phyloP scores from a whole-genome alignment of 2,888 invertebrate genomes.

The Yponomeuta cagnagella region DNA sequence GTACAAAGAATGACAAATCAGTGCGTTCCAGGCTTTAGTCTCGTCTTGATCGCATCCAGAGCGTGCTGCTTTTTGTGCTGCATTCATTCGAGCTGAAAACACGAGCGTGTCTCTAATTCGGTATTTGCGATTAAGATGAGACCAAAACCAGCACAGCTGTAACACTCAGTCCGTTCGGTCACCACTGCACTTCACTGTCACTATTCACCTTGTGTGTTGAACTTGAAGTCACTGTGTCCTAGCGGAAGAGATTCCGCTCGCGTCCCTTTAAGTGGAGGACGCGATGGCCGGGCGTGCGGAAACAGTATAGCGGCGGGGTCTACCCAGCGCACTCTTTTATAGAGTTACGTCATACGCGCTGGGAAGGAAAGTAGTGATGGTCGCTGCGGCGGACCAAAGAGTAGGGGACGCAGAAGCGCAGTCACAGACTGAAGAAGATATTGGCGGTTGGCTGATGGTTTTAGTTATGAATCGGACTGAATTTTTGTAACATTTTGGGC shows the following conservation, averaged over 20 bases:
- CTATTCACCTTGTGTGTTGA: conserved; percentile 51
- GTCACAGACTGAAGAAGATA: background rate
- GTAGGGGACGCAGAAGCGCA: conserved; percentile 44
- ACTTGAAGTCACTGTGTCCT: conserved; percentile 61
- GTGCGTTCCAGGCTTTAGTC: conserved; percentile 39
- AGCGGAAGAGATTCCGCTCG: conserved; percentile 70
- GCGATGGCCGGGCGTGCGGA: conserved; percentile 70
- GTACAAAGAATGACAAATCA: background rate
- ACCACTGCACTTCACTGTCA: conserved; percentile 45
- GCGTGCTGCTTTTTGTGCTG: background rate
- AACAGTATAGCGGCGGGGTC: conserved; percentile 74
- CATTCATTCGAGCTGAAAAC: background rate
- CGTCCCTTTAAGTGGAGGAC: conserved; percentile 54
- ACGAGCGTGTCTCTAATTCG: background rate
- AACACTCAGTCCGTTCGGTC: conserved; percentile 33
- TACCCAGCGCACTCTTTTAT: conserved; percentile 71
- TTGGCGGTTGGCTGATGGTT: no score
- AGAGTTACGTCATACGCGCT: conserved; percentile 73
- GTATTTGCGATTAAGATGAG: conserved; percentile 30
- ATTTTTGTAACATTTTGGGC: no score
- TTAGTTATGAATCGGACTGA: no score
- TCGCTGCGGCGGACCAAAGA: conserved; percentile 50
- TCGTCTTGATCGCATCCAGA: background rate
- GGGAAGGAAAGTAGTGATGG: conserved; percentile 75
- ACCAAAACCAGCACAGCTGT: conserved; percentile 41